Base-by-base conservation (phyloP, 1,140 invertebrate genomes). In the Cydia pomonella region DNA sequence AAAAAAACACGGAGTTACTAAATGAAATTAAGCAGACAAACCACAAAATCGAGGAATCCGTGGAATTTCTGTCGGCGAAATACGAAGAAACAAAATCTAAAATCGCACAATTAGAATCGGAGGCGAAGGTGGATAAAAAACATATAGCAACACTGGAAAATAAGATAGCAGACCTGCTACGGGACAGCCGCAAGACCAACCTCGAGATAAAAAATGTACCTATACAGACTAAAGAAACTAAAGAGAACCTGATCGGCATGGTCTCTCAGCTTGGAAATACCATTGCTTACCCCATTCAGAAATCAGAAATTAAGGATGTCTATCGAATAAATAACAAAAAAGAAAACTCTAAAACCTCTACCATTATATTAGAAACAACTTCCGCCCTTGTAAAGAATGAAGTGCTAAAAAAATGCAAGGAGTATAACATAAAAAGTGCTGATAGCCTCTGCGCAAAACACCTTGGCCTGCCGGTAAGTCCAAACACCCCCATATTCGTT, bases 121-220 rank as follows among this genome's bases (percentile, higher is more conserved):
- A 50, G 27, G 33, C 62, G 23, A 69, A 53, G 25, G 63, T 53
- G 16, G 74, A 75, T 25, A 23, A 25, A 23, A 66, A 75, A 75
- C 25, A 50, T n/a, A 69, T 53, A 16, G 44, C 38, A n/a, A 29
- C 62, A 18, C 25, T 75, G 7, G 74, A 71, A 71, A 44, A 41
- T 9, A 73, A 73, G 18, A 53, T 73, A 6, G 0, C 18, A 27
- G 71, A 73, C 21, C 44, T 75, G 29, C 66, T 72, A 27, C 18
- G 64, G 7, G 69, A 63, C 5, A 21, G 10, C 5, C 64, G 74
- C 12, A 75, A 75, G 18, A 59, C 47, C 2, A 59, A 72, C 27
- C 16, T 71, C 3, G 74, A 75, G 41, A 75, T 75, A 2, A 72
- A 72, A 72, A 75, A 75, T 25, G 74, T 75, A 4, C 74, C 74